Base-by-base conservation (phyloP, 1,140 invertebrate species). In the Stegodyphus dumicola region DNA sequence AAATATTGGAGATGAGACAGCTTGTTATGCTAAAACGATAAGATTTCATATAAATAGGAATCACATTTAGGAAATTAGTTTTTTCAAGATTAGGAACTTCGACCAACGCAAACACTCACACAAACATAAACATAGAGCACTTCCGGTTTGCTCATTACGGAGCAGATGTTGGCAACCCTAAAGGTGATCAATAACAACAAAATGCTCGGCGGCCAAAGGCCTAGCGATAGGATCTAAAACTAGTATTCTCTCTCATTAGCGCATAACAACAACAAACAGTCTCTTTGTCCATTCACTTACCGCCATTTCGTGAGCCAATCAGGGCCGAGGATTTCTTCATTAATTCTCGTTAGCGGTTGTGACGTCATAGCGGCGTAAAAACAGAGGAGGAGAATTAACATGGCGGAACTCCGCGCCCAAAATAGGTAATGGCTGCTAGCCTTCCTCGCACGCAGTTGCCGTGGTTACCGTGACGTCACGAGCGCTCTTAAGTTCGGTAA, bases 351-450 rank as follows among this genome's bases (percentile, higher is more conserved):
- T 80, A 80, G 78, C 69, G 67, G 69, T 65, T 64, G 67, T 80
- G 78, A 80, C 78, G 78, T 80, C 78, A 80, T 51, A 53, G 17
- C 53, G 49, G 67, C 51, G 69, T 71, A 80, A 80, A 80, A 71
- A 80, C 78, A 80, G 78, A 80, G 69, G 78, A 71, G 78, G 78
- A 54, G 78, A 80, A 80, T 80, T 80, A 80, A 80, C 67, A 80
- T 80, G 78, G 78, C 78, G 78, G 78, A 80, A 67, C 60, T 71
- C 18, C 60, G 65, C 54, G 78, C 78, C 54, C 6, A 71, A 67
- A 66, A 51, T 64, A 77, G 76, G 67, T 80, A 80, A 80, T 80
- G 77, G 77, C 66, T 48, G 65, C 53, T n/a, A 71, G 65, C 67
- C 77, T 80, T 53, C 77, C 67, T 56, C 77, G 33, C 53, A 18